Percentiles rank a stretch among this genome's conserved stretches.
Evolutionary conservation across 2,797 vertebrate species (phyloP).

Genomic region (Pteronotus mesoamericanus): DNA sequence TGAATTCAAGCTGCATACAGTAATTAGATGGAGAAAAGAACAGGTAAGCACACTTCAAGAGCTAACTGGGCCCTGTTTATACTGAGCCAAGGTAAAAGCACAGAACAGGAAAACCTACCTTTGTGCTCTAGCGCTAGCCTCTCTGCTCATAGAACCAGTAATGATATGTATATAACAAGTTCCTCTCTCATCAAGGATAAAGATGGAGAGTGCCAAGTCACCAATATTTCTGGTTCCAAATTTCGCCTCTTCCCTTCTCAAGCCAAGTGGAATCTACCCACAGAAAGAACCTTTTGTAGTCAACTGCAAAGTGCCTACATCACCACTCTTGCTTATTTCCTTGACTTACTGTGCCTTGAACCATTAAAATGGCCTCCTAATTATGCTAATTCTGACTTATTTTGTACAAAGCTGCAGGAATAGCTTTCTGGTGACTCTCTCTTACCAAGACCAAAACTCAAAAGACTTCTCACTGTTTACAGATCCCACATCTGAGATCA

Average conservation of each 20-base stretch:
- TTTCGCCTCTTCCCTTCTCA: conserved; percentile 53
- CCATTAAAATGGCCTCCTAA: not conserved
- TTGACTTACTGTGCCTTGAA: not conserved
- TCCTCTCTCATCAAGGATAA: conserved; percentile 37
- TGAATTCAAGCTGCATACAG: conserved; percentile 18
- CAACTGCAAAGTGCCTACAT: not conserved
- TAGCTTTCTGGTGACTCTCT: not conserved
- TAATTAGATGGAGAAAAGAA: not conserved
- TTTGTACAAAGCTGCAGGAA: not conserved
- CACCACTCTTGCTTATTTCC: not conserved
- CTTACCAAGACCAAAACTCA: not conserved
- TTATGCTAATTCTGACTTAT: not conserved
- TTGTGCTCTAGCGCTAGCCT: not conserved
- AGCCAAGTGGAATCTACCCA: not conserved
- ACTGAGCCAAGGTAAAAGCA: conserved; percentile 9
- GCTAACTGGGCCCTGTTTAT: conserved; percentile 56
- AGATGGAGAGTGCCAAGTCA: conserved; percentile 49
- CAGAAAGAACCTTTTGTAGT: not conserved
- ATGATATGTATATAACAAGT: not conserved
- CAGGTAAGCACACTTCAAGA: conserved; percentile 26
- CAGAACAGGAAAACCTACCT: not conserved
- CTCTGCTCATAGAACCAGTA: conserved; percentile 41
- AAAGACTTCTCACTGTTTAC: not conserved
- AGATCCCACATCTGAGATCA: not conserved
- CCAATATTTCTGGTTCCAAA: conserved; percentile 62